These are phyloP conservation scores for Periophthalmus modestus DNA, from an alignment of 2,113 vertebrate species.

Conservation along the genomic window DNA sequence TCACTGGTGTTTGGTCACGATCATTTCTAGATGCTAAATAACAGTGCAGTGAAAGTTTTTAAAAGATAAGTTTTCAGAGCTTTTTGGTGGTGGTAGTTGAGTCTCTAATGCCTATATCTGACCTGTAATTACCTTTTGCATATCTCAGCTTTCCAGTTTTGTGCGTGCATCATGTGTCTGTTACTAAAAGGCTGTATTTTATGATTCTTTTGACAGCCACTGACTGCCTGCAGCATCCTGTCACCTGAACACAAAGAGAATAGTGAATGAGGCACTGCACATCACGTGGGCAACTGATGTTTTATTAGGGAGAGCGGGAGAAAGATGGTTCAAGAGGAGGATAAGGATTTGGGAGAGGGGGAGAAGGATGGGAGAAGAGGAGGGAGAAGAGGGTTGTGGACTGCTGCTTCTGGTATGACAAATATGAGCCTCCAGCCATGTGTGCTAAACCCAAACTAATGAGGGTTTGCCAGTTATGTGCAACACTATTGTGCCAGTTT, in stretches of 20 bases:
- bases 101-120: background rate
- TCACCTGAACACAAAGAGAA: slow-evolving; percentile 11
- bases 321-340: background rate
- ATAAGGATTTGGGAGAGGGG: background rate
- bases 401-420: background rate
- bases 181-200: background rate
- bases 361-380: background rate
- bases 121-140: background rate
- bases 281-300: slow-evolving; percentile 23
- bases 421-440: background rate
- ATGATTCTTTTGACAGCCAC: background rate
- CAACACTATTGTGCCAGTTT: background rate
- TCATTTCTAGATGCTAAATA: too few relatives aligned
- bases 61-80: too few relatives aligned
- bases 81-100: too few relatives aligned
- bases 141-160: too few relatives aligned
- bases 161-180: background rate
- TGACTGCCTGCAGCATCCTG: slow-evolving; percentile 35
- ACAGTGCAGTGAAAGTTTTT: too few relatives aligned
- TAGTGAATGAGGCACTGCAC: slow-evolving; percentile 10
- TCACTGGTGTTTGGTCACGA: too few relatives aligned
- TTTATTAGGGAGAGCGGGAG: background rate
- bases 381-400: background rate
- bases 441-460: slow-evolving; percentile 1
- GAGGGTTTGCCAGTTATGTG: background rate